Evolutionary conservation across 2,113 vertebrate species (phyloP).

Genomic region (Saguinus imperator): DNA sequence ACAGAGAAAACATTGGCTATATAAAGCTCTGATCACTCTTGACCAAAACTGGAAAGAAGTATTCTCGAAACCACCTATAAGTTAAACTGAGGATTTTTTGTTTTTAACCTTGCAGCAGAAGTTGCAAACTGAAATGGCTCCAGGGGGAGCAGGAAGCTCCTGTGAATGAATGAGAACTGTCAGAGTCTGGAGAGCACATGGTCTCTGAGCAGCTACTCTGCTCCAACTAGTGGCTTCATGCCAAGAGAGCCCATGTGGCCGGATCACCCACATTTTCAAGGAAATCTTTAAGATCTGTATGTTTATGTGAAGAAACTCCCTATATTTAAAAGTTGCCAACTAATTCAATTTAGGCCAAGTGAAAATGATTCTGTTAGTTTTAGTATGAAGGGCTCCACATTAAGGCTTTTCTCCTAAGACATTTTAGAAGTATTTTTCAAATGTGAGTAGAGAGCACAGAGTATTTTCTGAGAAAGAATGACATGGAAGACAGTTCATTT

Average conservation of each 20-base stretch:
- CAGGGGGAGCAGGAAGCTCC: background rate
- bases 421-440: background rate
- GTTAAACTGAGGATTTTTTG: no score
- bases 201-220: background rate
- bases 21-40: background rate
- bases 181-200: background rate
- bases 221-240: background rate
- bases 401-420: background rate
- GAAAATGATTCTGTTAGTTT: slow-evolving; percentile 3
- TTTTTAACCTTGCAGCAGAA: background rate
- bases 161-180: background rate
- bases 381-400: background rate
- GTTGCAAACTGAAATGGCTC: background rate
- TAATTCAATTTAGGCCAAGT: background rate
- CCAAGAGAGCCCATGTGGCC: background rate
- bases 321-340: background rate
- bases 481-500: background rate
- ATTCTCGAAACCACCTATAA: background rate
- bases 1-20: background rate
- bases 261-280: background rate
- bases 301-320: background rate
- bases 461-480: background rate
- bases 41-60: background rate
- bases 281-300: background rate
- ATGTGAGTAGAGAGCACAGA: background rate